Evolutionary conservation across 2,797 vertebrate genomes (phyloP).

Genomic region (Alfaro cultratus): DNA sequence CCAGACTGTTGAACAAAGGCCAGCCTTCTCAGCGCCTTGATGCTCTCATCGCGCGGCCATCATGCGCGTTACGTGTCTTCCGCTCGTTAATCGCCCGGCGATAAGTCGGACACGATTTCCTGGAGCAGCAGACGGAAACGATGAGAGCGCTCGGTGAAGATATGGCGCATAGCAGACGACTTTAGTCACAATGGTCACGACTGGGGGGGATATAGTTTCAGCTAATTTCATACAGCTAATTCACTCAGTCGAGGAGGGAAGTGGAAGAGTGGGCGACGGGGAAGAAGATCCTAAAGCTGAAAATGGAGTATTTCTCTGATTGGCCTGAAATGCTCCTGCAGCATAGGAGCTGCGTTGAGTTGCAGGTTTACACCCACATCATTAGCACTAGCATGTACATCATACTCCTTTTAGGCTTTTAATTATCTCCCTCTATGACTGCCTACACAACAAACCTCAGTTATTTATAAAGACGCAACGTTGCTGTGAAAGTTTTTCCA

Average conservation of each 20-base stretch:
- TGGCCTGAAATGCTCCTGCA: background rate
- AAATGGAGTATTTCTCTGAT: background rate
- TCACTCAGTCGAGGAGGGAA: slow-evolving; percentile 7
- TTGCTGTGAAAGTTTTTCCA: background rate
- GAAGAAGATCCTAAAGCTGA: slow-evolving; percentile 17
- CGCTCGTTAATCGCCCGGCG: slow-evolving; percentile 56
- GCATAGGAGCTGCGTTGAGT: background rate
- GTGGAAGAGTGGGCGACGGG: slow-evolving; percentile 11
- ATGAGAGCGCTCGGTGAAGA: slow-evolving; percentile 20
- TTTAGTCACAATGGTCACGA: slow-evolving; percentile 33
- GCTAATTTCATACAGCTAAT: slow-evolving; percentile 37
- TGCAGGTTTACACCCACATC: background rate
- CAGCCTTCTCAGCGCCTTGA: slow-evolving; percentile 53
- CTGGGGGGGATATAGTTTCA: background rate
- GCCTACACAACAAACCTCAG: background rate
- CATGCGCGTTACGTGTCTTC: slow-evolving; percentile 41
- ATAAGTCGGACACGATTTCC: slow-evolving; percentile 60
- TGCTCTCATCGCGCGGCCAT: slow-evolving; percentile 47
- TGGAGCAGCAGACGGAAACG: slow-evolving; percentile 29
- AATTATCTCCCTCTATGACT: background rate
- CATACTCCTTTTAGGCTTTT: background rate
- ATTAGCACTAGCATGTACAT: background rate
- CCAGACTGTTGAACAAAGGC: slow-evolving; percentile 59
- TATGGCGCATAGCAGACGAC: slow-evolving; percentile 14
- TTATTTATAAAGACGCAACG: background rate